Percentiles rank a stretch among this genome's conserved stretches.
Conservation (phyloP, 2,888 invertebrate genomes). For the Drosophila tripunctata region DNA sequence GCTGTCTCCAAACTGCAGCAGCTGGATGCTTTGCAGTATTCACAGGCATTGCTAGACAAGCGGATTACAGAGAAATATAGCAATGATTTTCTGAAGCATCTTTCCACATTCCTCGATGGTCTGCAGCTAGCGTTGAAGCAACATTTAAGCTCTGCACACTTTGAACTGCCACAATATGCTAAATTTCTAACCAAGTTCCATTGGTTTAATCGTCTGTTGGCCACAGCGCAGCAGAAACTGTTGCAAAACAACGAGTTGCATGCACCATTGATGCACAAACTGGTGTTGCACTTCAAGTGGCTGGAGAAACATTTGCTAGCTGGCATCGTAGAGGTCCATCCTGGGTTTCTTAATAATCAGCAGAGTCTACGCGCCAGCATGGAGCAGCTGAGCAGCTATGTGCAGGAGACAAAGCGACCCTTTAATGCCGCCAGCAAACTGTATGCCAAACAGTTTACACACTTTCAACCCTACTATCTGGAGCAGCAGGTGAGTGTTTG, state of each 20-base stretch:
- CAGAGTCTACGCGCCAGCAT: conserved; percentile 50
- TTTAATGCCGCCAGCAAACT: conserved; percentile 76
- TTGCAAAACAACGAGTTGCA: conserved; percentile 82
- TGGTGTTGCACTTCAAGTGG: conserved; percentile 91
- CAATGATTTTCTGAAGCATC: conserved; percentile 73
- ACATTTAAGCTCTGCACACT: conserved; percentile 49
- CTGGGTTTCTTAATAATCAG: conserved; percentile 15
- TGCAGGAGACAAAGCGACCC: conserved; percentile 69
- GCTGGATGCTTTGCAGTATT: conserved; percentile 80
- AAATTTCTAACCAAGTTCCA: conserved; percentile 69
- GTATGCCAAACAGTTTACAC: conserved; percentile 79
- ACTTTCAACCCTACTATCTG: conserved; percentile 79
- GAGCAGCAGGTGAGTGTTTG: conserved; percentile 65
- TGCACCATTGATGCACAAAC: conserved; percentile 86
- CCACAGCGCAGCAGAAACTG: conserved; percentile 69
- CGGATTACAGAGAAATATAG: conserved; percentile 76
- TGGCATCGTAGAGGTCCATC: conserved; percentile 39
- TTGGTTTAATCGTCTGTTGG: conserved; percentile 82
- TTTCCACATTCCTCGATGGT: conserved; percentile 66
- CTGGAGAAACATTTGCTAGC: conserved; percentile 87
- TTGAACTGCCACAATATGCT: conserved; percentile 67
- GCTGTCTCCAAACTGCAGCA: conserved; percentile 58
- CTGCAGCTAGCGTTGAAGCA: conserved; percentile 56
- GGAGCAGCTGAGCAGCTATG: conserved; percentile 62
- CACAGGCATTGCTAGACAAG: conserved; percentile 73